Evolutionary conservation across 2,888 invertebrate genomes (phyloP), one percentile per base, ranked within the genome.

Genomic region (Idaea straminata): DNA sequence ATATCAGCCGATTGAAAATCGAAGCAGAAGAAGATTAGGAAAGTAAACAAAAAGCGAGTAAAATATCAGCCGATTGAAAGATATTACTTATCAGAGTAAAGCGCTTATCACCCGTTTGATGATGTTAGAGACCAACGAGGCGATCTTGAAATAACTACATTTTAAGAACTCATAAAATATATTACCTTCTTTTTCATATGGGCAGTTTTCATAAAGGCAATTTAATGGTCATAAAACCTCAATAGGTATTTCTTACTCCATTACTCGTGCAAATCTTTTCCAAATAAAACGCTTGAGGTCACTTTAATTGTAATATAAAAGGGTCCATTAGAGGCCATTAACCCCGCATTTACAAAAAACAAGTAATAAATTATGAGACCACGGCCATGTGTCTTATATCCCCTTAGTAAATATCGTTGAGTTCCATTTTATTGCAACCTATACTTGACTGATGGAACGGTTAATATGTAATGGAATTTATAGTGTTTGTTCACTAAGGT

Each of bases 301-400:
- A 84, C 77, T 79, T 83, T 85, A 83, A 86, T 82, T 82, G 83
- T 79, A 81, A 86, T 85, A 84, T 85, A 88, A 87, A 87, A 84
- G 83, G 81, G 77, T 47, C 90, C 86, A 87, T 91, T 87, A 89
- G 79, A 86, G 87, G 84, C 83, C 85, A 87, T 90, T 91, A 89
- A 85, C 88, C 87, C 79, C 76, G 77, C 71, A 80, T 79, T 75
- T 78, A 88, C 87, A 91, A 92, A 91, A 91, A 92, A 91, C 91
- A 90, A 82, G 83, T 80, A 72, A 90, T 92, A 92, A 91, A 92
- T 92, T 85, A 84, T 74, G 69, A 68, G 78, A 82, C 85, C 86
- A 78, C 86, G 81, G 76, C 85, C 77, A 87, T 91, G 81, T 81
- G 78, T 92, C 92, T 92, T 87, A 77, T 78, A 78, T 75, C 79